These are phyloP conservation scores for Pseudomyrmex flavicornis DNA, from an alignment of 1,140 invertebrate species.

Conservation along the genomic window DNA sequence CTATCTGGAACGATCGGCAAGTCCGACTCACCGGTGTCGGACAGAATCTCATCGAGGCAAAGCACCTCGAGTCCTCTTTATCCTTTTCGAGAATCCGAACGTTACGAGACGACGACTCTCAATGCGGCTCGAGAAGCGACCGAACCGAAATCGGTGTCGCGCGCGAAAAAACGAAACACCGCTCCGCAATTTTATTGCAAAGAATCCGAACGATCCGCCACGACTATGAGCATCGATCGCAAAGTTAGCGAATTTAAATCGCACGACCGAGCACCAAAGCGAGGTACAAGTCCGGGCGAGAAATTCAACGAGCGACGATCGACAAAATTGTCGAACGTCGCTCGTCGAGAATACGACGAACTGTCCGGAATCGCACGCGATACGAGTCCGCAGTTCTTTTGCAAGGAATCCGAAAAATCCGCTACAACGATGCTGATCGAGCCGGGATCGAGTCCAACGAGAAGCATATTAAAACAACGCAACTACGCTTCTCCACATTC, in stretches of 20 bases:
- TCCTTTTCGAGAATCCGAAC: background rate
- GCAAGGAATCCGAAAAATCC: conserved; percentile 35
- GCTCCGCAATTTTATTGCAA: background rate
- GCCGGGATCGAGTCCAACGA: background rate
- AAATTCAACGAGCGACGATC: too few species aligned
- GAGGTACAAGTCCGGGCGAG: too few species aligned
- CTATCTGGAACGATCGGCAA: background rate
- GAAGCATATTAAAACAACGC: conserved; percentile 9
- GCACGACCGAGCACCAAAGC: too few species aligned
- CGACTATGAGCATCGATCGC: background rate
- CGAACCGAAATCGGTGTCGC: background rate
- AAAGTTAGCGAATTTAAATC: background rate
- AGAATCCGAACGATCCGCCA: background rate
- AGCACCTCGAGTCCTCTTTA: background rate
- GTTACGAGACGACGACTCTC: background rate
- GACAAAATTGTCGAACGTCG: too few species aligned
- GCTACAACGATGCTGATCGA: conserved; percentile 20
- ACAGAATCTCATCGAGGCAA: background rate
- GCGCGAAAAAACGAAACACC: background rate
- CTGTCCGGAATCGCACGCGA: background rate
- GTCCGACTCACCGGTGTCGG: background rate
- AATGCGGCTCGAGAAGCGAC: too few species aligned
- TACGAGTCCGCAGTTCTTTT: conserved; percentile 39
- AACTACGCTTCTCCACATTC: background rate
- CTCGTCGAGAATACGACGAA: background rate